phyloP scores from a whole-genome alignment of 2,888 invertebrate genomes.

The Smittia aterrima region DNA sequence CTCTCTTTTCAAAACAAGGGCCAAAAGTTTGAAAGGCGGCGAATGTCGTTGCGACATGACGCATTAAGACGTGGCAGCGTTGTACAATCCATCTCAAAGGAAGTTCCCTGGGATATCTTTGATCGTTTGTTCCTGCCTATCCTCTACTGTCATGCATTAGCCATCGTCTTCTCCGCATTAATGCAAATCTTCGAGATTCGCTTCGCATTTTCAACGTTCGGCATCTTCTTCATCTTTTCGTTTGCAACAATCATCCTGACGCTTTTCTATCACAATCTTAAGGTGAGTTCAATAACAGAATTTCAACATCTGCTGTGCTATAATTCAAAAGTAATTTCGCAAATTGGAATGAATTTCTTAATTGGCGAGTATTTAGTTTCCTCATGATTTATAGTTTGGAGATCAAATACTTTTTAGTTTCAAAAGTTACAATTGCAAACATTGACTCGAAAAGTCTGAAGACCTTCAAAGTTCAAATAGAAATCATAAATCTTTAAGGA shows the following conservation, averaged over 20 bases:
- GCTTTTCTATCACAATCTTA: conserved; percentile 79
- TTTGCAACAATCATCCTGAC: conserved; percentile 72
- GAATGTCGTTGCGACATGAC: conserved; percentile 25
- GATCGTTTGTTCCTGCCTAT: conserved; percentile 74
- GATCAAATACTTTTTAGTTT: too few relatives aligned
- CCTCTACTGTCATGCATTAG: conserved; percentile 76
- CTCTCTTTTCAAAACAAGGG: background rate
- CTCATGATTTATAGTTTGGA: too few relatives aligned
- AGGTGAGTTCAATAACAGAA: conserved; percentile 59
- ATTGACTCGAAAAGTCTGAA: too few relatives aligned
- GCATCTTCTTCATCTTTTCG: conserved; percentile 74
- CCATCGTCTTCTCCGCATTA: conserved; percentile 70
- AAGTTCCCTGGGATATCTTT: conserved; percentile 69
- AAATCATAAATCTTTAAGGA: too few relatives aligned
- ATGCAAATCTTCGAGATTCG: conserved; percentile 68
- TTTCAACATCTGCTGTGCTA: background rate
- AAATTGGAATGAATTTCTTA: too few relatives aligned
- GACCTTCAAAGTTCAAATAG: too few relatives aligned
- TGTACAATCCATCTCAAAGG: conserved; percentile 59
- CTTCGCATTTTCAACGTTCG: conserved; percentile 61
- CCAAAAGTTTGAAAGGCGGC: conserved; percentile 20
- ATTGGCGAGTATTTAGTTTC: too few relatives aligned
- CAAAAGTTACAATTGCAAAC: too few relatives aligned
- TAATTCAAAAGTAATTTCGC: conserved; percentile 29
- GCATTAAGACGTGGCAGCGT: conserved; percentile 57